Evolutionary conservation across 2,113 vertebrate genomes (phyloP).

Genomic region (Scolopax mira): DNA sequence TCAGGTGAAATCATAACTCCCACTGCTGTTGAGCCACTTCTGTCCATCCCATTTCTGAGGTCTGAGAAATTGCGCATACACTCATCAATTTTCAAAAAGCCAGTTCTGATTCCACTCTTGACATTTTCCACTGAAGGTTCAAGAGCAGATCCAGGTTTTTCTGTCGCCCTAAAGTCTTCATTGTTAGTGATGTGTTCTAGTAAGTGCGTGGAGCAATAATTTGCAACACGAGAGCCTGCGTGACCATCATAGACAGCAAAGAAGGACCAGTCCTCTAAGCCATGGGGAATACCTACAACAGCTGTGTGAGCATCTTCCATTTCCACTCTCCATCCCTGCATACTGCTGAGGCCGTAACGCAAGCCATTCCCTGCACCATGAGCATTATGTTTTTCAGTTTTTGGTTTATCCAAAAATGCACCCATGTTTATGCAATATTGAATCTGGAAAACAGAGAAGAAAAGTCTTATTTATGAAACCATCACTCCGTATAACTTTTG

Average conservation of each 20-base stretch:
- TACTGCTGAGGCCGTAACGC: conserved; percentile 95
- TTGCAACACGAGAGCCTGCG: conserved; percentile 96
- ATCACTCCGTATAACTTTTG: background rate
- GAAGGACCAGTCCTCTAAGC: conserved; percentile 95
- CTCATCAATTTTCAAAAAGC: conserved; percentile 97
- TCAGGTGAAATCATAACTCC: conserved; percentile 92
- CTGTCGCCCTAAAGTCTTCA: conserved; percentile 83
- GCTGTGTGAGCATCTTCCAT: conserved; percentile 99
- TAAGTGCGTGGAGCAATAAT: conserved; percentile 95
- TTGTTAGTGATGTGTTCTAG: conserved; percentile 95
- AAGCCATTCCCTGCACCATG: conserved; percentile 93
- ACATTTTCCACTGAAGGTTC: conserved; percentile 89
- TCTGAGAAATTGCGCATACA: conserved; percentile 99
- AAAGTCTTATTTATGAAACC: conserved; percentile 22
- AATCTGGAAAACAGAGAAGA: conserved; percentile 73
- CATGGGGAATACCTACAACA: conserved; percentile 90
- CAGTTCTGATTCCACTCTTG: conserved; percentile 92
- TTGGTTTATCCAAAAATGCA: conserved; percentile 99
- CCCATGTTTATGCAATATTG: conserved; percentile 91
- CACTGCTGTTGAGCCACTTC: conserved; percentile 96
- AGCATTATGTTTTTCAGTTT: conserved; percentile 96
- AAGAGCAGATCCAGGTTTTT: conserved; percentile 73
- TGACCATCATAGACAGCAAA: conserved; percentile 98
- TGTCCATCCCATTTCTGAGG: conserved; percentile 96
- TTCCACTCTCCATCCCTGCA: conserved; percentile 99